Percentiles rank a stretch among this genome's conserved stretches.
phyloP scores from a whole-genome alignment of 2,888 invertebrate genomes.

The Campoplex capitator region DNA sequence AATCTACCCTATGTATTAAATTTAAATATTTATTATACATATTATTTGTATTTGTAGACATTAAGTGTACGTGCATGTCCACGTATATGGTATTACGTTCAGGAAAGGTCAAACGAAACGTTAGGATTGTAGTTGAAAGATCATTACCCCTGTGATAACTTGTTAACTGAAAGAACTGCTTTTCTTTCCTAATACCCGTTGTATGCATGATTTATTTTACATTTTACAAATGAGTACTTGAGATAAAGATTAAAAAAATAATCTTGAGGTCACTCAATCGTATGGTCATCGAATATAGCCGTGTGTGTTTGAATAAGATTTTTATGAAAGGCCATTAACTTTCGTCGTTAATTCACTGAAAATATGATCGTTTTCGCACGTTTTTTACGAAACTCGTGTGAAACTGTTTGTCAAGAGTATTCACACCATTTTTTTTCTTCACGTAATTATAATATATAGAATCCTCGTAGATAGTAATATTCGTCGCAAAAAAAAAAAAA shows the following conservation, averaged over 20 bases:
- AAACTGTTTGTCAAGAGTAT: not conserved
- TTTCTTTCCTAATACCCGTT: not conserved
- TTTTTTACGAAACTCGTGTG: not conserved
- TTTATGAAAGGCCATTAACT: not conserved
- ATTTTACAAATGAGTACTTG: not conserved
- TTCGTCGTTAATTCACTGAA: not conserved
- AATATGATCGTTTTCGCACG: not conserved
- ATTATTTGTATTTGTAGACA: conserved; percentile 2
- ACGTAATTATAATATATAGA: not conserved
- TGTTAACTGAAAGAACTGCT: not conserved
- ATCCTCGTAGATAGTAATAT: conserved; percentile 27
- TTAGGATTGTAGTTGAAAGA: conserved; percentile 33
- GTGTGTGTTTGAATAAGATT: not conserved
- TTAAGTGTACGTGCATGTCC: not conserved
- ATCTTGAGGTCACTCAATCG: not conserved
- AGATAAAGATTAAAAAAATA: not conserved
- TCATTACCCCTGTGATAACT: conserved; percentile 21
- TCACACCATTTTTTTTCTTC: not conserved
- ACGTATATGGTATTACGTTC: not conserved
- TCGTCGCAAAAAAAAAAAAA: conserved; percentile 8
- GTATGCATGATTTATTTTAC: not conserved
- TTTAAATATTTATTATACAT: not conserved
- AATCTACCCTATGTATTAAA: not conserved
- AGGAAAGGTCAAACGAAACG: conserved; percentile 47
- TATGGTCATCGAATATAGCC: not conserved